A percentile compares a stretch with the other conserved stretches of the same genome.
These are phyloP conservation scores for Bembecia ichneumoniformis DNA, from an alignment of 2,888 invertebrate species.

Conservation along the genomic window DNA sequence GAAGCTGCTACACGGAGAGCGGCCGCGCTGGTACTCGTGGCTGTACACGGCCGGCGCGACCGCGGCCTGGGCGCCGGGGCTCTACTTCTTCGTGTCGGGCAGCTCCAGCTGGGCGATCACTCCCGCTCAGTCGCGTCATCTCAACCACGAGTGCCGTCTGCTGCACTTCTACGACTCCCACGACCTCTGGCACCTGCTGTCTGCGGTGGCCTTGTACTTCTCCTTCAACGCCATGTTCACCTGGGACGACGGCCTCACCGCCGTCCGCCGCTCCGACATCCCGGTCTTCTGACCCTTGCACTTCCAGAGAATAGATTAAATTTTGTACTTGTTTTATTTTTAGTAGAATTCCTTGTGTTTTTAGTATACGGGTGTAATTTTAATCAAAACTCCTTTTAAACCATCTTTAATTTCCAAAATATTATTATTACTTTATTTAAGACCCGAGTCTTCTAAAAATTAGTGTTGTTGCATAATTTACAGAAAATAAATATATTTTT, in stretches of 20 bases:
- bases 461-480: no score
- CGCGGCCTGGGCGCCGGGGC: slow-evolving; percentile 77
- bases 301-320: not conserved
- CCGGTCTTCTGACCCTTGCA: slow-evolving; percentile 77
- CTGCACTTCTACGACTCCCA: slow-evolving; percentile 87
- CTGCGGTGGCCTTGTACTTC: slow-evolving; percentile 86
- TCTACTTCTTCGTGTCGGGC: slow-evolving; percentile 64
- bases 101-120: slow-evolving; percentile 55
- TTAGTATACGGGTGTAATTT: no score
- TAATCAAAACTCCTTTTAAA: no score
- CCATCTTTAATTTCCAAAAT: no score
- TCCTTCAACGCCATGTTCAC: slow-evolving; percentile 86
- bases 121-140: slow-evolving; percentile 80
- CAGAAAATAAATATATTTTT: no score
- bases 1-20: slow-evolving; percentile 84
- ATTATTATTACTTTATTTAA: no score
- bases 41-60: slow-evolving; percentile 76
- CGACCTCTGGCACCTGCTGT: slow-evolving; percentile 91
- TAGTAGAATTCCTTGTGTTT: no score
- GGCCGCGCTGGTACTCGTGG: slow-evolving; percentile 72
- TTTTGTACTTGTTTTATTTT: no score
- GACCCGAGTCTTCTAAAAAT: no score
- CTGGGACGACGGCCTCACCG: slow-evolving; percentile 86
- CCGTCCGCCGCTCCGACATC: slow-evolving; percentile 80
- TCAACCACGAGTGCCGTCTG: slow-evolving; percentile 70